These are phyloP conservation scores for Platichthys stellatus DNA, from an alignment of 2,113 vertebrate species.

Conservation along the genomic window DNA sequence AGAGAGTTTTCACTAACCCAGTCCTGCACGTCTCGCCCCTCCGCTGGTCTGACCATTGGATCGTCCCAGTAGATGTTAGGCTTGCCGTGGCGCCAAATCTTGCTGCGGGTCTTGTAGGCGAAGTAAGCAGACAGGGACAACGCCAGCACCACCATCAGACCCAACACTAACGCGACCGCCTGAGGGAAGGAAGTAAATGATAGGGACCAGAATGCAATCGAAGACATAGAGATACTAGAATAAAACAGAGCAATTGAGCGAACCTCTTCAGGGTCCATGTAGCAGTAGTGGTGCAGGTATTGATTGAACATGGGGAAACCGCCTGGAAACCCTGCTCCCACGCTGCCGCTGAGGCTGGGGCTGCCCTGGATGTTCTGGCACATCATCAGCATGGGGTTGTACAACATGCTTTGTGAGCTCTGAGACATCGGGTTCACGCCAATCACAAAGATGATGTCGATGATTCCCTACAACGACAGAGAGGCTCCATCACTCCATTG, in stretches of 20 bases:
- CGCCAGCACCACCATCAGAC: constrained; percentile 84
- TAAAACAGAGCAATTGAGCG: constrained; percentile 1
- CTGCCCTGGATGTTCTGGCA: constrained; percentile 82
- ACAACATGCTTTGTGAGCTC: constrained; percentile 84
- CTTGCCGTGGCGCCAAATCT: constrained; percentile 87
- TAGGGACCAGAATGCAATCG: not conserved
- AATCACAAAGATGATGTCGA: constrained; percentile 89
- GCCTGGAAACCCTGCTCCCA: constrained; percentile 60
- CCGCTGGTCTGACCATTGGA: constrained; percentile 24
- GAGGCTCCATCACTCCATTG: not conserved
- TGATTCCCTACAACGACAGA: constrained; percentile 78
- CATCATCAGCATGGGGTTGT: constrained; percentile 86
- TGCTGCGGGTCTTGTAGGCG: constrained; percentile 87
- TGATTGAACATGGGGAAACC: constrained; percentile 82
- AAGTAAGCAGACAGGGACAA: constrained; percentile 85
- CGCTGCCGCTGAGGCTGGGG: constrained; percentile 75
- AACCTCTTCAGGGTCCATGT: constrained; percentile 91
- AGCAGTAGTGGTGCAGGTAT: constrained; percentile 90
- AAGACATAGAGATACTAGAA: not conserved
- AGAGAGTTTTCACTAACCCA: constrained; percentile 77
- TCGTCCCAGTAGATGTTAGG: constrained; percentile 87
- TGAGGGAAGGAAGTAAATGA: constrained; percentile 46
- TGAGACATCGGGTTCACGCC: constrained; percentile 89
- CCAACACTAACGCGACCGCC: constrained; percentile 86
- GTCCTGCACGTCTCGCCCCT: constrained; percentile 83